Conservation (phyloP, 2,113 vertebrate genomes). For the Ictalurus punctatus region DNA sequence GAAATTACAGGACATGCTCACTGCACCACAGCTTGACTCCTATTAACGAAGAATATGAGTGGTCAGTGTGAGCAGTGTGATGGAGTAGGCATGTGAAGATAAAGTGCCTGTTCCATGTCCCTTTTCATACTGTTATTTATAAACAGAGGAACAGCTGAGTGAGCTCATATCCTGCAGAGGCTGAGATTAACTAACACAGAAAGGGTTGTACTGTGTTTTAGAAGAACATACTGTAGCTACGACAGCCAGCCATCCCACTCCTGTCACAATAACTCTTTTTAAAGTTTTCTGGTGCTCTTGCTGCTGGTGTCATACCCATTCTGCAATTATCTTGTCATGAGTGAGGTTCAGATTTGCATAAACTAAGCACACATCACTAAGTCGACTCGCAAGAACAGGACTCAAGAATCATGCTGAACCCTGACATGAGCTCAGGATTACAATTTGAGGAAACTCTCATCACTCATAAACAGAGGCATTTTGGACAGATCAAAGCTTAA, state of each 20-base stretch:
- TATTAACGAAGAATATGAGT: background rate
- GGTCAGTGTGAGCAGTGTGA: background rate
- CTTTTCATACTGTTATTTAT: conserved; percentile 45
- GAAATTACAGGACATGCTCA: background rate
- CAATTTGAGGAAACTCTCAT: background rate
- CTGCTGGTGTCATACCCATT: background rate
- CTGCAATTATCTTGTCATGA: background rate
- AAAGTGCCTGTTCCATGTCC: background rate
- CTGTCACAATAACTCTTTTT: background rate
- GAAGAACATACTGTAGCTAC: background rate
- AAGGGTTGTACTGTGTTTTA: background rate
- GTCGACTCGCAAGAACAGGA: conserved; percentile 49
- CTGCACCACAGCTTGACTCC: background rate
- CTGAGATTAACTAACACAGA: conserved; percentile 16
- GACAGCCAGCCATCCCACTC: background rate
- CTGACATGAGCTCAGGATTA: background rate
- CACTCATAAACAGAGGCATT: background rate
- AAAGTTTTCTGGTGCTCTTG: background rate
- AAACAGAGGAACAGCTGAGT: conserved; percentile 44
- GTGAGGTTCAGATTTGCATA: background rate
- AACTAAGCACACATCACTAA: background rate
- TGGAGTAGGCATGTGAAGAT: background rate
- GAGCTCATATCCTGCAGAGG: conserved; percentile 46
- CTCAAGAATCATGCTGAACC: background rate
- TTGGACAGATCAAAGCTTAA: background rate